Percentiles rank a stretch among this genome's conserved stretches.
Evolutionary conservation across 2,113 vertebrate genomes (phyloP).

Genomic region (Murina feae): DNA sequence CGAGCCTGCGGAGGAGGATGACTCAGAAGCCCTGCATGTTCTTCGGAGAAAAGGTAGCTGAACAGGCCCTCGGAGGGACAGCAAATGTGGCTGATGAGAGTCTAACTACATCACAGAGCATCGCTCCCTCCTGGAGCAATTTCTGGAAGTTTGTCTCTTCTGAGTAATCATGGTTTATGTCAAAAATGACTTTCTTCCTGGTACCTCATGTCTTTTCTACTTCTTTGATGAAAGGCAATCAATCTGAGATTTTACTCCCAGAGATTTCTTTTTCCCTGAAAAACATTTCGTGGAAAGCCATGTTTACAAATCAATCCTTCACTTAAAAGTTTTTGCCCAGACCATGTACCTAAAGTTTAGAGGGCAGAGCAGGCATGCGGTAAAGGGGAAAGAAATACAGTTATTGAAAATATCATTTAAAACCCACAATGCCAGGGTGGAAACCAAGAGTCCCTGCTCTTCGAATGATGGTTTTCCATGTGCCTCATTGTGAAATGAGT

Average conservation of each 20-base stretch:
- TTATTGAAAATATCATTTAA: neutral
- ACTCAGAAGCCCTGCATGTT: neutral
- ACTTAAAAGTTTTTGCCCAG: neutral
- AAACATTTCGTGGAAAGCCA: neutral
- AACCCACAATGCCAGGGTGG: neutral
- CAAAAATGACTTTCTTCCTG: neutral
- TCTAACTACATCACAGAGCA: neutral
- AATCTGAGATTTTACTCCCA: neutral
- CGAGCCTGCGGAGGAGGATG: neutral
- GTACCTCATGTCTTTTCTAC: neutral
- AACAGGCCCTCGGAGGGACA: neutral
- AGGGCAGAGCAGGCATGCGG: neutral
- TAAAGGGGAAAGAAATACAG: neutral
- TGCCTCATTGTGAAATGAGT: neutral
- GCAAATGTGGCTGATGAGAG: neutral
- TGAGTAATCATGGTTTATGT: neutral
- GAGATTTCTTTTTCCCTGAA: neutral
- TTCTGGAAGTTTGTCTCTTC: neutral
- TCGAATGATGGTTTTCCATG: neutral
- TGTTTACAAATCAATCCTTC: neutral
- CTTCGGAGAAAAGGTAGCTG: neutral
- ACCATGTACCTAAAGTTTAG: neutral
- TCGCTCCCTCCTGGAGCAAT: neutral
- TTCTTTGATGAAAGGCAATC: slow-evolving; percentile 24
- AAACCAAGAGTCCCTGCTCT: neutral